Percentiles rank a stretch among this genome's conserved stretches.
Conservation (phyloP, 2,797 vertebrate species). For the Coranthus polyacanthus region DNA sequence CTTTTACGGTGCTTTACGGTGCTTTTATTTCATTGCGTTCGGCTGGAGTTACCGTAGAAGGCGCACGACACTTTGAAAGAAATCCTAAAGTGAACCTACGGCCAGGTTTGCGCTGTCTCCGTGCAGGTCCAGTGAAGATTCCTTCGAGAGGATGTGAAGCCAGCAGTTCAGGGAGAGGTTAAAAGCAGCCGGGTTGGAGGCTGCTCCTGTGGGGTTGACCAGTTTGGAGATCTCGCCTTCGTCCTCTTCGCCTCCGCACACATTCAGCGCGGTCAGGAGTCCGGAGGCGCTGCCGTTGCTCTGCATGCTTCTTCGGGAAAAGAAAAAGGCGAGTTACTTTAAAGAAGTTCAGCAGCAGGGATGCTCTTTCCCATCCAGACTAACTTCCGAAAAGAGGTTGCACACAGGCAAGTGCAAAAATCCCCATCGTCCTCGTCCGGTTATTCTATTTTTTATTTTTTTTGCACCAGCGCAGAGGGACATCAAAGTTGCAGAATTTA, state of each 20-base stretch:
- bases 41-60: slow-evolving; percentile 2
- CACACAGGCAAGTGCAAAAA: background rate
- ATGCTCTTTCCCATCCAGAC: background rate
- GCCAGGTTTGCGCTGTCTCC: slow-evolving; percentile 80
- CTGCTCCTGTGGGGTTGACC: slow-evolving; percentile 56
- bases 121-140: slow-evolving; percentile 77
- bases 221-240: slow-evolving; percentile 68
- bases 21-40: background rate
- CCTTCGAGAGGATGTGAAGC: slow-evolving; percentile 83
- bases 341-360: slow-evolving; percentile 1
- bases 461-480: background rate
- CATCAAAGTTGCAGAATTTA: slow-evolving; percentile 2
- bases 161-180: slow-evolving; percentile 85
- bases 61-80: no score
- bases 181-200: slow-evolving; percentile 49
- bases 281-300: slow-evolving; percentile 71
- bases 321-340: background rate
- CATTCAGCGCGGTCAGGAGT: slow-evolving; percentile 33
- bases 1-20: background rate
- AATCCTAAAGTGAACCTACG: slow-evolving; percentile 48
- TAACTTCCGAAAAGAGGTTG: slow-evolving; percentile 19
- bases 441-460: no score
- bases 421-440: slow-evolving; percentile 30
- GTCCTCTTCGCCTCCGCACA: slow-evolving; percentile 74
- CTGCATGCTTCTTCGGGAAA: slow-evolving; percentile 67